Evolutionary conservation across 2,888 invertebrate species (phyloP).

Genomic region (Corythucha ciliata): DNA sequence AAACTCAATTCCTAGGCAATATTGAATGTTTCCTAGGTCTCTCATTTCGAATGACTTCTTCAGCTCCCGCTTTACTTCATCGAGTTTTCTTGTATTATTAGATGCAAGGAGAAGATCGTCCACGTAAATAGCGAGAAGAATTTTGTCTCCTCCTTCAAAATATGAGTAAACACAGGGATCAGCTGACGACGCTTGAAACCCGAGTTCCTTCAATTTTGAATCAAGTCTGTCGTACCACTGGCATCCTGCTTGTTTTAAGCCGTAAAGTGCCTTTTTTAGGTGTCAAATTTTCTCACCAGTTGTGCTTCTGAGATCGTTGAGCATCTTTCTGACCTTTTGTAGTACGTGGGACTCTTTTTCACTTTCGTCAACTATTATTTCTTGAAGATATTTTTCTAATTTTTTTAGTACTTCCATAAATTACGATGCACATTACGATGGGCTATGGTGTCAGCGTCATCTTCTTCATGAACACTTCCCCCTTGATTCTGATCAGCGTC

Average conservation of each 20-base stretch:
- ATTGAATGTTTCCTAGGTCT: not conserved
- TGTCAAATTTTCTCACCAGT: conserved; percentile 18
- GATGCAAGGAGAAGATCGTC: conserved; percentile 7
- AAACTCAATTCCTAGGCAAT: conserved; percentile 8
- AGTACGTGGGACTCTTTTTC: not conserved
- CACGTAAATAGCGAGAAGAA: not conserved
- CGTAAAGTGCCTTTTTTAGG: conserved; percentile 32
- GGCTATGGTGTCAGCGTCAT: too few species aligned
- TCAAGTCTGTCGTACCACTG: conserved; percentile 11
- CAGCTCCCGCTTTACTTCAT: not conserved
- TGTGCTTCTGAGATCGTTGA: not conserved
- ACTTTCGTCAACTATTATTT: not conserved
- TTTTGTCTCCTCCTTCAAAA: not conserved
- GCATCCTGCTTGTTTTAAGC: conserved; percentile 12
- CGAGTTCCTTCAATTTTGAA: not conserved
- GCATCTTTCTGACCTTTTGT: conserved; percentile 5
- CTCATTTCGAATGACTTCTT: conserved; percentile 1
- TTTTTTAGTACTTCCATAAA: too few species aligned
- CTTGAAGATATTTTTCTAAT: not conserved
- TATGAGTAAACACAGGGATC: conserved; percentile 1
- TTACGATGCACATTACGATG: too few species aligned
- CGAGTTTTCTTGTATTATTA: not conserved
- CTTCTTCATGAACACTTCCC: too few species aligned
- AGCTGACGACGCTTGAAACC: not conserved
- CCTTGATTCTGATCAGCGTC: too few species aligned